Conservation (phyloP, 2,797 vertebrate genomes). For the Tachyglossus aculeatus region DNA sequence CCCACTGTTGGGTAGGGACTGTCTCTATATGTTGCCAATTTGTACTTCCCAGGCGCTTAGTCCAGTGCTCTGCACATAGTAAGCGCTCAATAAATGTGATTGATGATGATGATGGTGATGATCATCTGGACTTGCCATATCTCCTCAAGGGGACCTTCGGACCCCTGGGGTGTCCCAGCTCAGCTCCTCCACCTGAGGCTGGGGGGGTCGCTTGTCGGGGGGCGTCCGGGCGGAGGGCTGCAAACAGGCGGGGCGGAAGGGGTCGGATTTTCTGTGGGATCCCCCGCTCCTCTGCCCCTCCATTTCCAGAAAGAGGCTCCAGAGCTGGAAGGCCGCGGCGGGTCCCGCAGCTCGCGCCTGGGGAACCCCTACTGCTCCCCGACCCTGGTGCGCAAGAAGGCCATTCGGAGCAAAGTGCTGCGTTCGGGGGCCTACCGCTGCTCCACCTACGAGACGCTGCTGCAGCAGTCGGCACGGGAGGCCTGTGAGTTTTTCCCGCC, state of each 20-base stretch:
- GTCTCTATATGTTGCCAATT: no score
- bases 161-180: no score
- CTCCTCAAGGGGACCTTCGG: background rate
- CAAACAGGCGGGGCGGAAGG: background rate
- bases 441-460: slow-evolving; percentile 83
- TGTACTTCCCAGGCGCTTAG: no score
- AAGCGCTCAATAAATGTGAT: no score
- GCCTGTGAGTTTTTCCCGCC: slow-evolving; percentile 69
- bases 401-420: slow-evolving; percentile 90
- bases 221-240: no score
- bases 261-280: background rate
- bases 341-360: slow-evolving; percentile 23
- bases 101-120: no score
- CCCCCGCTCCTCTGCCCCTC: background rate
- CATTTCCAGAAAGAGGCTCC: slow-evolving; percentile 56
- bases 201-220: no score
- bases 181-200: no score
- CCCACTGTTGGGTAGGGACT: no score
- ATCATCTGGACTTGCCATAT: no score
- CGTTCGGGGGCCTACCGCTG: slow-evolving; percentile 92
- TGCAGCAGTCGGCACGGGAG: slow-evolving; percentile 81
- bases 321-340: slow-evolving; percentile 38
- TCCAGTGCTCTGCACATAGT: no score
- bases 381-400: slow-evolving; percentile 89
- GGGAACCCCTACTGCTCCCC: slow-evolving; percentile 84